A percentile compares a stretch with the other conserved stretches of the same genome.
phyloP scores from a whole-genome alignment of 2,113 vertebrate genomes.

The Phyllopteryx taeniolatus region DNA sequence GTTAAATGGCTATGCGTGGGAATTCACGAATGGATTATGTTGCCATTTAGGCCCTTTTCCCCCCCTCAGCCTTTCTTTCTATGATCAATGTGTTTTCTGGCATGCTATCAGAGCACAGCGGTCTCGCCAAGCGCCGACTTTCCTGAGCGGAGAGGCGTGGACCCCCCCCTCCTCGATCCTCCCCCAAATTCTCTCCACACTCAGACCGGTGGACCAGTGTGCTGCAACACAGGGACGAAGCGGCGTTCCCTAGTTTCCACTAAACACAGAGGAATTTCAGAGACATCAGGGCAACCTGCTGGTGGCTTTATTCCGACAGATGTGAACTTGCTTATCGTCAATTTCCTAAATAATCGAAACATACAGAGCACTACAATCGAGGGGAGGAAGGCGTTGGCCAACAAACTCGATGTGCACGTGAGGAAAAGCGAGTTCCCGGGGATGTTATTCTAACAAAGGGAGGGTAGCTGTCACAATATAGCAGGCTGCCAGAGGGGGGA shows the following conservation, averaged over 20 bases:
- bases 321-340: slow-evolving; percentile 14
- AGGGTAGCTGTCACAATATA: slow-evolving; percentile 75
- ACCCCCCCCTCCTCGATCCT: slow-evolving; percentile 1
- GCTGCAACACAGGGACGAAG: slow-evolving; percentile 51
- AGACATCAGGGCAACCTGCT: slow-evolving; percentile 23
- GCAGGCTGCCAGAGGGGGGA: slow-evolving; percentile 22
- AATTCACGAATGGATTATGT: slow-evolving; percentile 20
- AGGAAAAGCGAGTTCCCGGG: slow-evolving; percentile 74
- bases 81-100: slow-evolving; percentile 65
- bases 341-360: slow-evolving; percentile 19
- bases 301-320: slow-evolving; percentile 23
- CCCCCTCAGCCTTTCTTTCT: slow-evolving; percentile 25
- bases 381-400: slow-evolving; percentile 56
- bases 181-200: neutral
- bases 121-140: slow-evolving; percentile 45
- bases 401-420: slow-evolving; percentile 48
- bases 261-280: slow-evolving; percentile 50
- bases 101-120: slow-evolving; percentile 51
- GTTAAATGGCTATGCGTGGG: slow-evolving; percentile 14
- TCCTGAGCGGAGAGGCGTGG: slow-evolving; percentile 56
- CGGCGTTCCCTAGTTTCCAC: slow-evolving; percentile 53
- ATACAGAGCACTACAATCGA: slow-evolving; percentile 21
- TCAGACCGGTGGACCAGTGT: slow-evolving; percentile 38
- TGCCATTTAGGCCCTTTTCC: slow-evolving; percentile 24
- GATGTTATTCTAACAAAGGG: slow-evolving; percentile 75